phyloP scores from a whole-genome alignment of 2,113 vertebrate genomes.

The Antechinus flavipes region DNA sequence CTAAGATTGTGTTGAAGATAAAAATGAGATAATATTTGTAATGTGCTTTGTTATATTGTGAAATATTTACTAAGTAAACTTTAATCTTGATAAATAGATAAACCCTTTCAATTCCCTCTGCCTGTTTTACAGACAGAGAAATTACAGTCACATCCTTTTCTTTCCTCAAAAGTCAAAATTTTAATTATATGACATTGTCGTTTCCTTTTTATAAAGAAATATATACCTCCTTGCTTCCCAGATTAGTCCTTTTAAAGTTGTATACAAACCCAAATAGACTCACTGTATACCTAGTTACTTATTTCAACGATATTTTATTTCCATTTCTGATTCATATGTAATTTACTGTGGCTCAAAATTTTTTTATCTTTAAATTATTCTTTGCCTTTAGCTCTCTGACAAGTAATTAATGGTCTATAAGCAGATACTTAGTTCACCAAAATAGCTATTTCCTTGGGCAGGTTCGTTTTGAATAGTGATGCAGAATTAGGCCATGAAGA shows the following conservation, averaged over 20 bases:
- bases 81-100: not conserved
- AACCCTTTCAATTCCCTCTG: not conserved
- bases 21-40: not conserved
- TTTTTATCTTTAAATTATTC: not conserved
- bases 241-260: not conserved
- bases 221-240: not conserved
- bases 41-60: not conserved
- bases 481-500: not conserved
- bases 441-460: not conserved
- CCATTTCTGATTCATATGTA: not conserved
- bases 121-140: not conserved
- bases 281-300: not conserved
- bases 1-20: not conserved
- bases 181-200: slow-evolving; percentile 12
- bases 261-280: not conserved
- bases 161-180: not conserved
- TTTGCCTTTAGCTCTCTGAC: not conserved
- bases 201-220: not conserved
- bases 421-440: not conserved
- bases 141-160: not conserved
- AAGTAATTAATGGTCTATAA: not conserved
- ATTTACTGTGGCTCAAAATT: not conserved
- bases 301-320: not conserved
- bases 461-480: not conserved
- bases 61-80: not conserved